These are phyloP conservation scores for Sipha maydis DNA, from an alignment of 2,888 invertebrate genomes.

Conservation along the genomic window DNA sequence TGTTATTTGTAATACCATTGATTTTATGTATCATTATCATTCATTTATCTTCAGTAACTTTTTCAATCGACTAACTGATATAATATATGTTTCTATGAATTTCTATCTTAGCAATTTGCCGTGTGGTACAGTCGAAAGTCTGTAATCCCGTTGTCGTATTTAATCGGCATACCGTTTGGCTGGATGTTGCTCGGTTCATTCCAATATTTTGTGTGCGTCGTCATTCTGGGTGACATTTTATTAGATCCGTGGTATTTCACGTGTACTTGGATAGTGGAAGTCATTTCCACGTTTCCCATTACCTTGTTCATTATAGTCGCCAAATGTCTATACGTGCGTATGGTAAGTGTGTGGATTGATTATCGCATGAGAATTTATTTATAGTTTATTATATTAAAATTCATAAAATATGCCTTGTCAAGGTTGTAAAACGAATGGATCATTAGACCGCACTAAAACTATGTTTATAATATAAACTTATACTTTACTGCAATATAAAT, in stretches of 20 bases:
- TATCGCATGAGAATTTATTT: not conserved
- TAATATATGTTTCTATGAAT: not conserved
- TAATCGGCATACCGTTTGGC: slow-evolving; percentile 36
- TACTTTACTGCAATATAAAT: no score
- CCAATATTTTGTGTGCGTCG: slow-evolving; percentile 37
- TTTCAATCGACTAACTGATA: not conserved
- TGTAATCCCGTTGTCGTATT: slow-evolving; percentile 14
- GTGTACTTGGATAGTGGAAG: slow-evolving; percentile 43
- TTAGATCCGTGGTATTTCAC: slow-evolving; percentile 44
- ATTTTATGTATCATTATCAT: no score
- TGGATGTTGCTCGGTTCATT: slow-evolving; percentile 41
- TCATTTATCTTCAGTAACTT: not conserved
- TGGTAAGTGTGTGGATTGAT: slow-evolving; percentile 20
- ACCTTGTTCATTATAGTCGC: slow-evolving; percentile 19
- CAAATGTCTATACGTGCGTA: slow-evolving; percentile 41
- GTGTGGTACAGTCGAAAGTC: slow-evolving; percentile 5
- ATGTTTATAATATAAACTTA: no score
- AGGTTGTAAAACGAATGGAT: not conserved
- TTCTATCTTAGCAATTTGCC: slow-evolving; percentile 7
- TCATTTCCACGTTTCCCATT: slow-evolving; percentile 17
- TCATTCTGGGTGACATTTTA: slow-evolving; percentile 28
- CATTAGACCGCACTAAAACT: not conserved
- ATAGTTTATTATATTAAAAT: not conserved
- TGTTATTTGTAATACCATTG: no score
- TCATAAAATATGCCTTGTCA: not conserved